Percentiles rank a stretch among this genome's conserved stretches.
These are phyloP conservation scores for Dendrocincla fuliginosa DNA, from an alignment of 2,797 vertebrate genomes.

Conservation along the genomic window DNA sequence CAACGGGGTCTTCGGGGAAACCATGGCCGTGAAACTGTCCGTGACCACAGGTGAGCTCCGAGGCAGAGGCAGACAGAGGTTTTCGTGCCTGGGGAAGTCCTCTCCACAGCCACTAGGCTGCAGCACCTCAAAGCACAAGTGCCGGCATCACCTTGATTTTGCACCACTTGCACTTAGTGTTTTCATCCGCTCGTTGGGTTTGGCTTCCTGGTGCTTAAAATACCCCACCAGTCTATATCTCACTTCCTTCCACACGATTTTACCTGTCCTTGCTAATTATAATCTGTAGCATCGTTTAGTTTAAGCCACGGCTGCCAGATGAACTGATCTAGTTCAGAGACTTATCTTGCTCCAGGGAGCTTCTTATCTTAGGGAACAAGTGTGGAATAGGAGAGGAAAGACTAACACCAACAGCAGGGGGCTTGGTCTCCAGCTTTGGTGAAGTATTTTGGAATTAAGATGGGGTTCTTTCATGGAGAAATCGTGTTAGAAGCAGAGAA, in stretches of 20 bases:
- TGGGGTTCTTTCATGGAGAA: background rate
- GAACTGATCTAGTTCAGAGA: background rate
- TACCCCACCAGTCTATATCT: rapidly evolving
- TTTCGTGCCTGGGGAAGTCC: no score
- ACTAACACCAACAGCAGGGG: background rate
- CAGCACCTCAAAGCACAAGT: background rate
- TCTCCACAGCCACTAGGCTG: background rate
- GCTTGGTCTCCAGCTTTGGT: background rate
- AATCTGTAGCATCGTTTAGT: rapidly evolving
- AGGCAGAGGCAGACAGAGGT: background rate
- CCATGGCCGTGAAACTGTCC: slow-evolving; percentile 34
- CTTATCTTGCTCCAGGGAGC: rapidly evolving
- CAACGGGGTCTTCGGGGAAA: background rate
- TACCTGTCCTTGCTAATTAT: background rate
- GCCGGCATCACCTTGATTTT: rapidly evolving
- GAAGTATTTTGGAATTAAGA: background rate
- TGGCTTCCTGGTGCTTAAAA: background rate
- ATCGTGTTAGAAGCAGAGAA: background rate
- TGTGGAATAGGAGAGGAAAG: background rate
- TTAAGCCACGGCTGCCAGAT: background rate
- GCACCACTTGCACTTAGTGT: rapidly evolving
- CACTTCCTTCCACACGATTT: background rate
- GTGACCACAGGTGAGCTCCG: slow-evolving; percentile 59
- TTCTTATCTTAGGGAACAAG: background rate
- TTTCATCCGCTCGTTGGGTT: rapidly evolving